Evolutionary conservation across 1,140 invertebrate genomes (phyloP).

Genomic region (Anagrus nilaparvatae): DNA sequence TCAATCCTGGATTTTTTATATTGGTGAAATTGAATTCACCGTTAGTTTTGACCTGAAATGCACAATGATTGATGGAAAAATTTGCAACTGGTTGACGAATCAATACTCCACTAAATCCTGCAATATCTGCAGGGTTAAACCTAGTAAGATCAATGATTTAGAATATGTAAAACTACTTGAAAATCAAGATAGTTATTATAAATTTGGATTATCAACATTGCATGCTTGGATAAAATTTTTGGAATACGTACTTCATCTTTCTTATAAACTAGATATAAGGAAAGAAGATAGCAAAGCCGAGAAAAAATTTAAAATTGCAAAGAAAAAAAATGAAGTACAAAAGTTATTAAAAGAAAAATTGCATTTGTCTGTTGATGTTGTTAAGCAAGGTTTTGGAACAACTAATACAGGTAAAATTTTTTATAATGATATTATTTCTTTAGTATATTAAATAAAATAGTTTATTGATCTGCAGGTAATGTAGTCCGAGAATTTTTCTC

Average conservation of each 20-base stretch:
- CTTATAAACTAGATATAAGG: constrained; percentile 22
- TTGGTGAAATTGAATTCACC: constrained; percentile 5
- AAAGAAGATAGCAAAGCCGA: too few species aligned
- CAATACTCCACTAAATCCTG: constrained; percentile 27
- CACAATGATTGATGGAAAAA: constrained; percentile 38
- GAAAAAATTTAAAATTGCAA: not conserved
- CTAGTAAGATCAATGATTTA: constrained; percentile 28
- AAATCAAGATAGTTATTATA: constrained; percentile 14
- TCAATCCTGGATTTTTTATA: not conserved
- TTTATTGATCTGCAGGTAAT: too few species aligned
- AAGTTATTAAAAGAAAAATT: too few species aligned
- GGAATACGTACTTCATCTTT: constrained; percentile 24
- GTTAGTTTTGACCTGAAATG: constrained; percentile 19
- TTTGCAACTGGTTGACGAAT: constrained; percentile 30
- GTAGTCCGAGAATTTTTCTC: too few species aligned
- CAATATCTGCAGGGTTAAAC: constrained; percentile 28
- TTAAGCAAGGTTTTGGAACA: too few species aligned
- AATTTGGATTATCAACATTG: constrained; percentile 28
- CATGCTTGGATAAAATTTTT: constrained; percentile 27
- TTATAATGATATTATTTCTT: too few species aligned
- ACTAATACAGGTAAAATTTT: too few species aligned
- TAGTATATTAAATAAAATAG: too few species aligned
- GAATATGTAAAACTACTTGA: not conserved
- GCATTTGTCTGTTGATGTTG: too few species aligned
- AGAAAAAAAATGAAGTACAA: constrained; percentile 10